Base-by-base conservation (phyloP, 2,888 invertebrate species). In the Nebria brevicollis region DNA sequence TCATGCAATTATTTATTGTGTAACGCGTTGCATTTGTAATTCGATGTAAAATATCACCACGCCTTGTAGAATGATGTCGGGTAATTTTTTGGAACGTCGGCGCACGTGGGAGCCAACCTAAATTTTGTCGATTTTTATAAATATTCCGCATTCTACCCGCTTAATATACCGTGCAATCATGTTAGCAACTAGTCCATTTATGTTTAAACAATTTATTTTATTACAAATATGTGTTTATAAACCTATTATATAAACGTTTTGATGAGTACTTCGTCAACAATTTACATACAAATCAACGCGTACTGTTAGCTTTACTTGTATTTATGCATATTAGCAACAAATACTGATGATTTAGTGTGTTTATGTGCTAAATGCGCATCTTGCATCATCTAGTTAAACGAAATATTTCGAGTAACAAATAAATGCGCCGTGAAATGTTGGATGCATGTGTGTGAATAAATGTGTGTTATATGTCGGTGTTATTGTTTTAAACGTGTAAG, bases 41-140 rank as follows among this genome's bases (percentile, higher is more conserved):
- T 75, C 65, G 43, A 26, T 72, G 11, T 15, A 41, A 43, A 20
- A 34, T 41, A 75, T 68, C 73, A 81, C 81, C 81, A 81, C 81
- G 73, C 81, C 81, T 81, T 77, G 66, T 26, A 73, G 72, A 77
- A 65, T 77, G n/a, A 77, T 72, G 77, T 76, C 77, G 77, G 70
- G 64, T 80, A 77, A 11, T 66, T 26, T 26, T 43, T 65, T 43
- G 42, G 42, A 72, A 41, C 72, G 64, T 77, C 72, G 77, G 64
- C 81, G 81, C 81, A 81, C 81, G 81, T 81, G 81, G 81, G 81
- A 81, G 77, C 81, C 65, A 81, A 81, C 76, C 81, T 81, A 77
- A 81, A 76, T 81, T 81, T 80, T 66, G 76, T 43, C 43, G n/a
- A 20, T 81, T 81, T 81, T 64, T 72, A n/a, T 15, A 64, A 72